Base-by-base conservation (phyloP, 1,140 invertebrate genomes). In the Drosophila melanica region DNA sequence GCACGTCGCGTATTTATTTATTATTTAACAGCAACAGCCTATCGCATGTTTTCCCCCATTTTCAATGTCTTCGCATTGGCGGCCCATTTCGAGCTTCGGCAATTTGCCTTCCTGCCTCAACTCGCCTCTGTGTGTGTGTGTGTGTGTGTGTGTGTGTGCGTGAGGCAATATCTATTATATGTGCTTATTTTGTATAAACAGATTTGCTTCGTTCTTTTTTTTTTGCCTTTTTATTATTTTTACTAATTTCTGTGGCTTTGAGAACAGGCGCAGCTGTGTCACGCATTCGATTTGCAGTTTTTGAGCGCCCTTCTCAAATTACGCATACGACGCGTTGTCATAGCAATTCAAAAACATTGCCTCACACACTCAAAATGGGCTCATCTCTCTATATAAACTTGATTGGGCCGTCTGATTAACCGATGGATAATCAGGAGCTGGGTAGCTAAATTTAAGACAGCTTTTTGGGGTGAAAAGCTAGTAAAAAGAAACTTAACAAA, bases 21-120 rank as follows among this genome's bases (percentile, higher is more conserved):
- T 79, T 79, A 79, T 79, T 79, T 69, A 79, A 48, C 63, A 74
- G 75, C 39, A 70, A 62, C 77, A 79, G 75, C 77, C 77, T 79
- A 79, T 79, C 77, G 69, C 75, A 77, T 66, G 77, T 75, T 50
- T 68, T 77, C 68, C 57, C 74, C 62, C 75, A 48, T 69, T 74
- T 79, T 79, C 77, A 79, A 79, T 77, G 74, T 79, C 77, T 77
- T 79, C 75, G 77, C 59, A 73, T 77, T 76, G 63, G 63, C 64
- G 50, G 74, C 69, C 18, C 45, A 48, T 67, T 77, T 69, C 47
- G 41, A 48, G 50, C 70, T 73, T 77, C 75, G 68, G 74, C 23
- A 62, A 44, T 47, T 47, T 48, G n/a, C 51, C 39, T 59, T 44
- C 47, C 7, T 35, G 12, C 64, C 48, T 42, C 10, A n/a, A 35